phyloP scores from a whole-genome alignment of 2,888 invertebrate genomes.

The Archips xylosteana region DNA sequence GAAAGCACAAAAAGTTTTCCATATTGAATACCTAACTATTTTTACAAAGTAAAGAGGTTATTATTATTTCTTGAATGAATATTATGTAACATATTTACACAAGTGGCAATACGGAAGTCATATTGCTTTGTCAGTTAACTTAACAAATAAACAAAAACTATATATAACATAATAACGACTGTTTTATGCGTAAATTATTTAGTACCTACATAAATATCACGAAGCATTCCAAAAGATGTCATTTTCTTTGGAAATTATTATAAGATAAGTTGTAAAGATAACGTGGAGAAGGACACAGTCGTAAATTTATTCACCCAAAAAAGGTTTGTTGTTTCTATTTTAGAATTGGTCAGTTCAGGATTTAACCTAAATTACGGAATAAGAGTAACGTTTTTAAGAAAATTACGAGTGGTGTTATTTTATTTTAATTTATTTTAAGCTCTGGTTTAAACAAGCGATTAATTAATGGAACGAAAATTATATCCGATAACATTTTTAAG shows the following conservation, averaged over 20 bases:
- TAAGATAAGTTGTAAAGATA: slow-evolving; percentile 22
- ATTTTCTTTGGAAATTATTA: slow-evolving; percentile 5
- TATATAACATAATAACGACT: neutral
- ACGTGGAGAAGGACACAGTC: slow-evolving; percentile 8
- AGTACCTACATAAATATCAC: slow-evolving; percentile 3
- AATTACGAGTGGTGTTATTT: neutral
- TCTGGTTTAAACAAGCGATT: no score
- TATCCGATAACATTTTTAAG: no score
- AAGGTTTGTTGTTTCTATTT: slow-evolving; percentile 4
- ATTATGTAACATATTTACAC: neutral
- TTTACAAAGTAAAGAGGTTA: neutral
- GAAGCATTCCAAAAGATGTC: slow-evolving; percentile 1
- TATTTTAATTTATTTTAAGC: neutral
- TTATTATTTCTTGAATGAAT: no score
- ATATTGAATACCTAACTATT: no score
- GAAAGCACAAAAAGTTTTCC: no score
- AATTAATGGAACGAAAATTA: no score
- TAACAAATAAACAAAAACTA: slow-evolving; percentile 4
- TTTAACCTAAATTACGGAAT: slow-evolving; percentile 1
- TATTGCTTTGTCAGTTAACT: neutral
- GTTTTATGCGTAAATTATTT: neutral
- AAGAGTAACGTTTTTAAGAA: neutral
- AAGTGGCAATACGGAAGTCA: neutral
- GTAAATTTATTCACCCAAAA: neutral
- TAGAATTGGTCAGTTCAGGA: neutral